Base-by-base conservation (phyloP, 2,113 vertebrate genomes). In the Engystomops pustulosus region DNA sequence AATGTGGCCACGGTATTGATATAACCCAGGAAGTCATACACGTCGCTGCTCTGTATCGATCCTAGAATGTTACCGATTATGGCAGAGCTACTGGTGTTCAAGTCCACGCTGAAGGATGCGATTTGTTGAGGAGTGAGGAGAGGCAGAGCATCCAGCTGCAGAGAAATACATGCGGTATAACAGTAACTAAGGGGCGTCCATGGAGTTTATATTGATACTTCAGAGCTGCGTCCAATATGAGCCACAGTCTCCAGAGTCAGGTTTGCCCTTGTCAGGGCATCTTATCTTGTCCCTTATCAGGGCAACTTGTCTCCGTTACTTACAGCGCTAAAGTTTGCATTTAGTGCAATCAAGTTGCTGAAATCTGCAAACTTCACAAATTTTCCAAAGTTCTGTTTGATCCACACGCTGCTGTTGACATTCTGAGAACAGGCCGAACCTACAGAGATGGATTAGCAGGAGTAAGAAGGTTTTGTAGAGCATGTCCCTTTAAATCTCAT, bases 281-380 rank as follows among this genome's bases (percentile, higher is more conserved):
- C n/a, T n/a, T n/a, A n/a, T n/a, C n/a, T n/a, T n/a, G n/a, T n/a
- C n/a, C n/a, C n/a, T n/a, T n/a, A n/a, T n/a, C n/a, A n/a, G n/a
- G n/a, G n/a, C n/a, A n/a, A 25, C n/a, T 0, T 58, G 25, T 62
- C 30, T 62, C 10, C 11, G 18, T 30, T 83, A 83, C 81, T 75
- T 83, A 83, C 81, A 38, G 71, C 55, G 12, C 6, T 76, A 11
- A 83, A 76, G 34, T 83, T 83, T 36, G 41, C 25, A 34, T 76
- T 65, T 6, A 83, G 55, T 17, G 17, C 58, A 0, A 6, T 1
- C 17, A 83, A 76, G 18, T 83, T 58, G 1, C 34, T 45, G 18
- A 30, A 49, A 6, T 38, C 30, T 4, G 71, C 81, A 14, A 76
- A 49, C 20, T 25, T 25, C 10, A 36, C 20, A 17, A 83, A 76